Evolutionary conservation across 1,140 invertebrate genomes (phyloP).

Genomic region (Drosophila bocqueti): DNA sequence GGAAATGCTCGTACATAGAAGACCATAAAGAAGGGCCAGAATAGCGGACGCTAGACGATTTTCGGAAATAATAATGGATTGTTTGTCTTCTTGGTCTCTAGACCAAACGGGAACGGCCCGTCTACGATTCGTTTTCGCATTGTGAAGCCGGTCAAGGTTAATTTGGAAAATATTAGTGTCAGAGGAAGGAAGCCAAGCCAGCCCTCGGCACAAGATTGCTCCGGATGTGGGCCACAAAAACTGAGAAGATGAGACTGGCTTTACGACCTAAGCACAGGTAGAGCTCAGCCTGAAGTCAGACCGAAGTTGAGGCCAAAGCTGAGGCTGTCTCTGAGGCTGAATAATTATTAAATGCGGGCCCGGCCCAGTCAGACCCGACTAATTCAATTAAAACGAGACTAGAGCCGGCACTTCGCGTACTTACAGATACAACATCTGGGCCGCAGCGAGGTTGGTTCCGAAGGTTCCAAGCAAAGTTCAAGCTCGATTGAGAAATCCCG

Average conservation of each 20-base stretch:
- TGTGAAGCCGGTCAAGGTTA: slow-evolving; percentile 81
- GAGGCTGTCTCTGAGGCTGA: slow-evolving; percentile 9
- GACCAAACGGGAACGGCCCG: slow-evolving; percentile 62
- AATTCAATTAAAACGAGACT: slow-evolving; percentile 68
- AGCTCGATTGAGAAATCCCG: slow-evolving; percentile 64
- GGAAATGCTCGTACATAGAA: slow-evolving; percentile 4
- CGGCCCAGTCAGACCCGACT: slow-evolving; percentile 35
- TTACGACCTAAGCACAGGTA: slow-evolving; percentile 47
- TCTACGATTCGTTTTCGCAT: slow-evolving; percentile 62
- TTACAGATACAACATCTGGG: slow-evolving; percentile 8
- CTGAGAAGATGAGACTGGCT: slow-evolving; percentile 46
- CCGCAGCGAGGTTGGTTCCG: slow-evolving; percentile 19
- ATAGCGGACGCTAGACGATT: slow-evolving; percentile 55
- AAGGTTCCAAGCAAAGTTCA: slow-evolving; percentile 57
- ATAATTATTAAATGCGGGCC: slow-evolving; percentile 45
- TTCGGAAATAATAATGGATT: slow-evolving; percentile 68
- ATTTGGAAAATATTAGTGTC: slow-evolving; percentile 72
- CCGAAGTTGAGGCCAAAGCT: background rate
- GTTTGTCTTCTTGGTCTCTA: slow-evolving; percentile 42
- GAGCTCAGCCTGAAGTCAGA: slow-evolving; percentile 5
- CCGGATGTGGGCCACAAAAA: slow-evolving; percentile 75
- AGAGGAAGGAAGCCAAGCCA: slow-evolving; percentile 40
- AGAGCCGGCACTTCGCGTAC: slow-evolving; percentile 22
- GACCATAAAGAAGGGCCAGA: slow-evolving; percentile 14
- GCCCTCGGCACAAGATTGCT: slow-evolving; percentile 55